Evolutionary conservation across 2,888 invertebrate genomes (phyloP), one percentile per base, ranked within the genome.

Genomic region (Polylopha cassiicola): DNA sequence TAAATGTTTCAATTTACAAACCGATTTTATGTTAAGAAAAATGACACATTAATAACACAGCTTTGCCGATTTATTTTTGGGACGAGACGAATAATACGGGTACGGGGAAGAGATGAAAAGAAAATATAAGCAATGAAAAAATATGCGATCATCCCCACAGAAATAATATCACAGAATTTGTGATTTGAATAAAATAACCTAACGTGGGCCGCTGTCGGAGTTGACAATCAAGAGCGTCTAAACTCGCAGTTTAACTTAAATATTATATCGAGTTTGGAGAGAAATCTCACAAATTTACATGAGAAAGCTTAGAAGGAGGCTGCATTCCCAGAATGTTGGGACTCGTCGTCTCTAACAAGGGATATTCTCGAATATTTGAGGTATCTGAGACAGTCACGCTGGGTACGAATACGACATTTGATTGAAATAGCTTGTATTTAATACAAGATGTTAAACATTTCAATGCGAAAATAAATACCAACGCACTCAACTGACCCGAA

Each of bases 1-100:
- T 80, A 75, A 76, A 74, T 73, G 75, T 74, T 80, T 74, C 80
- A 79, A 79, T 77, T 81, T 81, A 61, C 60, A 65, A 70, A 69
- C 65, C 61, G 50, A 56, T 61, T 67, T 67, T 61, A 65, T 23
- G 36, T 36, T 13, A 38, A 39, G 24, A 30, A 41, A 15, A 20
- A 34, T 41, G 28, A 41, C 24, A 36, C n/a, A n/a, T n/a, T n/a
- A n/a, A n/a, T n/a, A n/a, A n/a, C n/a, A n/a, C n/a, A n/a, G n/a
- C n/a, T n/a, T n/a, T n/a, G n/a, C n/a, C n/a, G n/a, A n/a, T n/a
- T n/a, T n/a, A n/a, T n/a, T n/a, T n/a, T n/a, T n/a, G n/a, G n/a
- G n/a, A n/a, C n/a, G n/a, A n/a, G n/a, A n/a, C n/a, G n/a, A n/a
- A n/a, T n/a, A n/a, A n/a, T n/a, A n/a, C n/a, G n/a, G n/a, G n/a